Evolutionary conservation across 2,113 vertebrate genomes (phyloP).

Genomic region (Phodopus roborovskii): DNA sequence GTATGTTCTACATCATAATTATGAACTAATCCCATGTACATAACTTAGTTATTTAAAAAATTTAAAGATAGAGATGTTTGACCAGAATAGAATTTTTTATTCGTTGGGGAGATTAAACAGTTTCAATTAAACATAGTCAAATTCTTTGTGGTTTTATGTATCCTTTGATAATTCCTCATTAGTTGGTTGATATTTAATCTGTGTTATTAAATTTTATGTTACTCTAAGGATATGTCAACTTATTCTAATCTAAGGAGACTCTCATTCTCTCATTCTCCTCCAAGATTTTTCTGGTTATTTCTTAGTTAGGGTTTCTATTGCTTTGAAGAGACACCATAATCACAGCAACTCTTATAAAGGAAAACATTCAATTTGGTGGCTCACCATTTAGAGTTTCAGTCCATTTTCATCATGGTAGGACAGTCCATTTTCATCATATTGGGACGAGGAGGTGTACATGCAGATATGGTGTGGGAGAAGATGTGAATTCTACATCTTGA

Average conservation of each 20-base stretch:
- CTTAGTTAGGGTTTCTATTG: background rate
- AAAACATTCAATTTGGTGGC: background rate
- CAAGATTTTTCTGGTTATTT: background rate
- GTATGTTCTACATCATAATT: background rate
- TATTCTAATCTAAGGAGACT: background rate
- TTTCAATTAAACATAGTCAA: background rate
- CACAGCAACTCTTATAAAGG: background rate
- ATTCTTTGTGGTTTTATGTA: background rate
- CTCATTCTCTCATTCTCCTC: background rate
- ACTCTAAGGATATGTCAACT: background rate
- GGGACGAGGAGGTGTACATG: background rate
- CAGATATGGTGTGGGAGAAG: background rate
- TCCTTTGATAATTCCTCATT: background rate
- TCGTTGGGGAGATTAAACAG: background rate
- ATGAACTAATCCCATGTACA: background rate
- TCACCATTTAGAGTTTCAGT: background rate
- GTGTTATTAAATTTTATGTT: background rate
- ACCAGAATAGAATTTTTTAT: background rate
- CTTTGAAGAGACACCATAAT: background rate
- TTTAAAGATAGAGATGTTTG: background rate
- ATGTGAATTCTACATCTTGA: background rate
- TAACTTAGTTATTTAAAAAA: background rate
- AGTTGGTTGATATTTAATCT: background rate
- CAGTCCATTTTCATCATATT: background rate
- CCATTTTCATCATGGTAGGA: background rate